Evolutionary conservation across 1,140 invertebrate species (phyloP).

Genomic region (Sycophila sp.): DNA sequence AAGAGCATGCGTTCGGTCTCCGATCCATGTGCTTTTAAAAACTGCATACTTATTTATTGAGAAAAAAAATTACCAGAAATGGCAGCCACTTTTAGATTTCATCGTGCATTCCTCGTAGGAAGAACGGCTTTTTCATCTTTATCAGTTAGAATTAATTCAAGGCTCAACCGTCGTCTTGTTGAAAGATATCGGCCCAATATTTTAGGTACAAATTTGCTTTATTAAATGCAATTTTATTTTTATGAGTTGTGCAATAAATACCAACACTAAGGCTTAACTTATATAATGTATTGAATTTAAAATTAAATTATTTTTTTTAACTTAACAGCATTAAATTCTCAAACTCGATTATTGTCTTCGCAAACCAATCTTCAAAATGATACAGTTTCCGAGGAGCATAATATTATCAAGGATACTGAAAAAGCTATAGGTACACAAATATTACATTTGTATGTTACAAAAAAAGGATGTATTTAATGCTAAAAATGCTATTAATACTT

Average conservation of each 20-base stretch:
- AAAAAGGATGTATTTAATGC: not conserved
- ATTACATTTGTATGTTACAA: not conserved
- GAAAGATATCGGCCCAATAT: not conserved
- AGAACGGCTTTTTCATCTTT: constrained; percentile 9
- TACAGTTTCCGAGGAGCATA: constrained; percentile 60
- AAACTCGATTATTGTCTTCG: constrained; percentile 51
- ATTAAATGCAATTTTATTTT: too few relatives aligned
- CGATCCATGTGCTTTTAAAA: not conserved
- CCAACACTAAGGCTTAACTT: too few relatives aligned
- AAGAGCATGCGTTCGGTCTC: too few relatives aligned
- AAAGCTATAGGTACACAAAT: constrained; percentile 66
- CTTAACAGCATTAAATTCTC: constrained; percentile 34
- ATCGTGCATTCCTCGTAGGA: constrained; percentile 25
- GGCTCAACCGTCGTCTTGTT: not conserved
- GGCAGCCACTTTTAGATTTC: constrained; percentile 41
- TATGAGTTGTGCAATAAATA: too few relatives aligned
- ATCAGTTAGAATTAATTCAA: not conserved
- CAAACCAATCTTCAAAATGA: constrained; percentile 44
- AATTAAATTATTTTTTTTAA: constrained; percentile 19
- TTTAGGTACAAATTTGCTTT: not conserved
- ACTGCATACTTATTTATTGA: not conserved
- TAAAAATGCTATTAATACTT: not conserved
- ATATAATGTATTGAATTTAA: too few relatives aligned
- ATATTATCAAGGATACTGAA: constrained; percentile 68
- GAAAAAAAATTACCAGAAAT: constrained; percentile 38